Evolutionary conservation across 2,797 vertebrate genomes (phyloP).

Genomic region (Sandelia bainsii): DNA sequence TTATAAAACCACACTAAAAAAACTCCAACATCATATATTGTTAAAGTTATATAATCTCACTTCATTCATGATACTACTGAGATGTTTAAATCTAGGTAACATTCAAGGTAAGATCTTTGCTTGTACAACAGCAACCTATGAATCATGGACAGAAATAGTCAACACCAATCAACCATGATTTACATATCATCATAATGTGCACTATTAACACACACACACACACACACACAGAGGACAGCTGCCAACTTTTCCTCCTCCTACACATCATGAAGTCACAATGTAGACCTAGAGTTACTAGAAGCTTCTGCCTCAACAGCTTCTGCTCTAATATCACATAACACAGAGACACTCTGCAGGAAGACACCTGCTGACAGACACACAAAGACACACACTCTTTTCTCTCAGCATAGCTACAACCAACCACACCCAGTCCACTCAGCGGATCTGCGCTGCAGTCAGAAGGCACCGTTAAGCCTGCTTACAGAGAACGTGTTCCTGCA

Average conservation of each 20-base stretch:
- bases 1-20: neutral
- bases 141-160: neutral
- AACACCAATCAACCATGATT: neutral
- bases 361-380: constrained; percentile 21
- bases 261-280: constrained; percentile 8
- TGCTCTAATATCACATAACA: constrained; percentile 40
- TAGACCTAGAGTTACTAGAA: constrained; percentile 31
- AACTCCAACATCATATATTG: too few species aligned
- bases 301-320: constrained; percentile 18
- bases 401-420: neutral
- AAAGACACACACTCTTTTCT: neutral
- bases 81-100: neutral
- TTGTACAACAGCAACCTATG: neutral
- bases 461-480: neutral
- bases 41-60: too few species aligned
- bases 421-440: constrained; percentile 14
- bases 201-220: neutral
- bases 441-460: constrained; percentile 25
- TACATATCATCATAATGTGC: neutral
- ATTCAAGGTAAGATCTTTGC: neutral
- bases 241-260: constrained; percentile 15
- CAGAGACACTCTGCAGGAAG: constrained; percentile 18
- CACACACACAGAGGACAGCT: neutral
- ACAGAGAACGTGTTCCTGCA: neutral
- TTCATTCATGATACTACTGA: neutral